Percentiles rank a stretch among this genome's conserved stretches.
These are phyloP conservation scores for Drosophila aldrichi DNA, from an alignment of 2,888 invertebrate species.

Conservation along the genomic window DNA sequence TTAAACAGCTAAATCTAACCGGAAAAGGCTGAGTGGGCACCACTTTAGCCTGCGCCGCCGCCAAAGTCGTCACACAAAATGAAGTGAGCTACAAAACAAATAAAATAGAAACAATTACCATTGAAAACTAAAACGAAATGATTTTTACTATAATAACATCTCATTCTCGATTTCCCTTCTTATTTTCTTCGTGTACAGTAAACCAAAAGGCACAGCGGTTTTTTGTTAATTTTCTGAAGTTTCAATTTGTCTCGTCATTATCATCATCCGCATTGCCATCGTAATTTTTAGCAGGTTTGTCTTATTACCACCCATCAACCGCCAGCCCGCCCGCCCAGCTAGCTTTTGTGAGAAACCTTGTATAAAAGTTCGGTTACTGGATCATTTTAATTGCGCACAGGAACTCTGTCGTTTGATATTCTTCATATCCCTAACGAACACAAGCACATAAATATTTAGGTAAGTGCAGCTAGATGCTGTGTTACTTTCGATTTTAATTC, in stretches of 20 bases:
- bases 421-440: constrained; percentile 29
- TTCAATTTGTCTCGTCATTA: constrained; percentile 62
- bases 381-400: constrained; percentile 20
- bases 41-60: constrained; percentile 65
- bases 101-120: constrained; percentile 20
- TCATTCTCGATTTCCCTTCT: constrained; percentile 4
- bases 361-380: constrained; percentile 29
- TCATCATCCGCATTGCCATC: constrained; percentile 48
- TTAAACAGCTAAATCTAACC: constrained; percentile 44
- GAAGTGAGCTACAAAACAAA: constrained; percentile 61
- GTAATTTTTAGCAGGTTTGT: constrained; percentile 41
- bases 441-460: constrained; percentile 34
- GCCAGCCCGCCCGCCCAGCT: constrained; percentile 27
- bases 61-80: constrained; percentile 69
- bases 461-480: constrained; percentile 14
- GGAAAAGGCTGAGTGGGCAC: constrained; percentile 64
- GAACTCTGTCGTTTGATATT: constrained; percentile 12
- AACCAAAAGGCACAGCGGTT: constrained; percentile 64
- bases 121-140: constrained; percentile 1
- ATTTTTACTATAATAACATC: constrained; percentile 6
- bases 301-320: constrained; percentile 25
- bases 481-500: background rate
- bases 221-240: constrained; percentile 72
- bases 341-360: constrained; percentile 24
- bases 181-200: constrained; percentile 35